Evolutionary conservation across 2,113 vertebrate genomes (phyloP).

Genomic region (Spermophilus dauricus): DNA sequence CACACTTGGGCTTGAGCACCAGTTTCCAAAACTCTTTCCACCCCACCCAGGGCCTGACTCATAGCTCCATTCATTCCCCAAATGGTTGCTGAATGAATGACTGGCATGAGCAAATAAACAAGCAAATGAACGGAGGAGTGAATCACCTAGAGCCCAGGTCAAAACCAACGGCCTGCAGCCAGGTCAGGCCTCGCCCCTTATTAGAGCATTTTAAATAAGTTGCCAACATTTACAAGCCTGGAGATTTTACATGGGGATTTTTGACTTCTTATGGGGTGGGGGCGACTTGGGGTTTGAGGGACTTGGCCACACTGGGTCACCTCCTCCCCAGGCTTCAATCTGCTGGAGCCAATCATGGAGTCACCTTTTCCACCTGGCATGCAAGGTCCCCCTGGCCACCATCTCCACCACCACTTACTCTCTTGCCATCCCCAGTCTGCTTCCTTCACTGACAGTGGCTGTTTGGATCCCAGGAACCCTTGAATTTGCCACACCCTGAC

Average conservation of each 20-base stretch:
- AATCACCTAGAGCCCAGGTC: conserved; percentile 48
- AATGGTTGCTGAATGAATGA: conserved; percentile 56
- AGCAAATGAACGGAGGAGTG: conserved; percentile 7
- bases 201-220: not conserved
- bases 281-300: not conserved
- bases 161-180: not conserved
- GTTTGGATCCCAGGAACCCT: not conserved
- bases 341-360: not conserved
- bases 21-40: not conserved
- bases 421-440: no score
- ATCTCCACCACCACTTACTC: not conserved
- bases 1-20: not conserved
- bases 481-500: conserved; percentile 37
- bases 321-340: not conserved
- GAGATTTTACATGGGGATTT: not conserved
- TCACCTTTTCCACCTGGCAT: not conserved
- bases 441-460: not conserved
- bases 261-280: not conserved
- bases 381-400: no score
- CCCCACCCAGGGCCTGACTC: conserved; percentile 70
- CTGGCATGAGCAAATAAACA: not conserved
- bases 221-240: not conserved
- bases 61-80: conserved; percentile 31
- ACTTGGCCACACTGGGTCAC: not conserved
- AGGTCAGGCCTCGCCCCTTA: not conserved